A percentile compares a stretch with the other conserved stretches of the same genome.
Evolutionary conservation across 2,113 vertebrate genomes (phyloP).

Genomic region (Solea solea): DNA sequence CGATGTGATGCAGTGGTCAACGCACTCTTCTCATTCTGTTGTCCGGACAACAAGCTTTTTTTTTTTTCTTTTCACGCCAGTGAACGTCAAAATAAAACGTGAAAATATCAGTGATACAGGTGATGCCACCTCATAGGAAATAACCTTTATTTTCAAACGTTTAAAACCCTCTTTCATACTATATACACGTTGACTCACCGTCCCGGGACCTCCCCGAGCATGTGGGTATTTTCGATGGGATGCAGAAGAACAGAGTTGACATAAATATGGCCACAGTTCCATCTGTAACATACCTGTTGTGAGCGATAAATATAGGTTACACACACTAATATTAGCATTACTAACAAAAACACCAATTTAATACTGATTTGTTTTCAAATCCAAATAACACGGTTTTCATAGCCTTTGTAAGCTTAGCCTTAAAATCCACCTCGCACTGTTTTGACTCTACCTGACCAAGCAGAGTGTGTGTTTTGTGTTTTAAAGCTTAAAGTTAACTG

Average conservation of each 20-base stretch:
- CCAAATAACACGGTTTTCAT: too few relatives aligned
- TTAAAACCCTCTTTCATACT: not conserved
- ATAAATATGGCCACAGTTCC: conserved; percentile 88
- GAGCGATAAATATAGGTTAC: not conserved
- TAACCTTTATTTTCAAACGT: too few relatives aligned
- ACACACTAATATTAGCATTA: not conserved
- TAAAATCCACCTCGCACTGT: not conserved
- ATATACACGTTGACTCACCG: conserved; percentile 18
- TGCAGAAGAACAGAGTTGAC: conserved; percentile 81
- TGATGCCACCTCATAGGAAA: too few relatives aligned
- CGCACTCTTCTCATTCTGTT: not conserved
- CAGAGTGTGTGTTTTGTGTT: too few relatives aligned
- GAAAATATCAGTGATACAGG: too few relatives aligned
- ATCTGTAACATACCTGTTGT: conserved; percentile 84
- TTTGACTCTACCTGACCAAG: too few relatives aligned
- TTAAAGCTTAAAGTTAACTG: too few relatives aligned
- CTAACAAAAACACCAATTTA: not conserved
- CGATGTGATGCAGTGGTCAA: conserved; percentile 6
- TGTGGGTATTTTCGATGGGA: conserved; percentile 78
- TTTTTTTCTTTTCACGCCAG: too few relatives aligned
- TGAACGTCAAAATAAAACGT: too few relatives aligned
- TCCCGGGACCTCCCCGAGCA: conserved; percentile 9
- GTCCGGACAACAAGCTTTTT: not conserved
- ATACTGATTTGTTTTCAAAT: not conserved
- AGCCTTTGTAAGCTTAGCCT: too few relatives aligned